These are phyloP conservation scores for Plagiodera versicolora DNA, from an alignment of 2,888 invertebrate species.

Conservation along the genomic window DNA sequence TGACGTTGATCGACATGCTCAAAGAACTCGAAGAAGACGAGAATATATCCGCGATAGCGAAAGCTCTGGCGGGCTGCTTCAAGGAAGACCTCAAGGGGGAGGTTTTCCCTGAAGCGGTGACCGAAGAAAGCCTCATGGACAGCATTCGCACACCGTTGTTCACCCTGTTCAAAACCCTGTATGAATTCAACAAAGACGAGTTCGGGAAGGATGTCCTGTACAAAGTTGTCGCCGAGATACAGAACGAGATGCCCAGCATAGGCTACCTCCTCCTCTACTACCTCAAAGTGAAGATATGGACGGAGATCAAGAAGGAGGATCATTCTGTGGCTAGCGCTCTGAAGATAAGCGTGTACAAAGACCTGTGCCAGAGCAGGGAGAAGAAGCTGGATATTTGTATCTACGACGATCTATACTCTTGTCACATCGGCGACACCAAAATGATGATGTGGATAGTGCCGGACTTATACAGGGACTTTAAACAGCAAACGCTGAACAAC, in stretches of 20 bases:
- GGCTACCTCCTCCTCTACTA: conserved; percentile 90
- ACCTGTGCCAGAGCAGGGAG: conserved; percentile 78
- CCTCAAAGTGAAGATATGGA: conserved; percentile 73
- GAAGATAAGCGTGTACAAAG: conserved; percentile 84
- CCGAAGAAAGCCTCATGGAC: conserved; percentile 68
- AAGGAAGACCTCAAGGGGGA: conserved; percentile 55
- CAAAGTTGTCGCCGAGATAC: conserved; percentile 79
- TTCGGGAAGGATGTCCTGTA: conserved; percentile 74
- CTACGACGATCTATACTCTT: conserved; percentile 80
- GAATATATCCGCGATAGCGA: conserved; percentile 62
- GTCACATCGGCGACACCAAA: conserved; percentile 86
- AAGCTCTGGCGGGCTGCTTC: conserved; percentile 62
- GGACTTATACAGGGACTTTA: conserved; percentile 89
- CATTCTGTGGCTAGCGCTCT: conserved; percentile 61
- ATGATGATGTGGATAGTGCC: conserved; percentile 92
- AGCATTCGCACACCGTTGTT: conserved; percentile 80
- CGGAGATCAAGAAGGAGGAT: conserved; percentile 58
- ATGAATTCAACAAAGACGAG: conserved; percentile 69
- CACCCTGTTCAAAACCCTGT: conserved; percentile 82
- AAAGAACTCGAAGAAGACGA: conserved; percentile 62
- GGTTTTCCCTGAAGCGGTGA: conserved; percentile 60
- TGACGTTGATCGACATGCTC: conserved; percentile 52
- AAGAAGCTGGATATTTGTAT: conserved; percentile 74
- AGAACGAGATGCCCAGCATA: conserved; percentile 67
- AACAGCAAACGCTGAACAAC: conserved; percentile 84